These are phyloP conservation scores for Cyprinodon tularosa DNA, from an alignment of 2,113 vertebrate genomes.

Conservation along the genomic window DNA sequence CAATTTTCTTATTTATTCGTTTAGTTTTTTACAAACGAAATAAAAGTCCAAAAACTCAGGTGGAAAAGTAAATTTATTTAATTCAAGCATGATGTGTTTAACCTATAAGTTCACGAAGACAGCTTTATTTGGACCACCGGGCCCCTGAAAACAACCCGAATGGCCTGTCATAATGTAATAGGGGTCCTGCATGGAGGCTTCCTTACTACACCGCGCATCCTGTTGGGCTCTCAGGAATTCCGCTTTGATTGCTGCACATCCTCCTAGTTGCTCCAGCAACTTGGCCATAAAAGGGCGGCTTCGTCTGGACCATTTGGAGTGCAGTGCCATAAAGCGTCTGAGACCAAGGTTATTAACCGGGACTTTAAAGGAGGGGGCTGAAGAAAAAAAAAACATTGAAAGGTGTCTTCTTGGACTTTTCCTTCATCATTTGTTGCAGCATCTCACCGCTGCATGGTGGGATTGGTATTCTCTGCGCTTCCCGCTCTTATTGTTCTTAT, in stretches of 20 bases:
- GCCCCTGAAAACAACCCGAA: slow-evolving; percentile 65
- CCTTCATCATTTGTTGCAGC: slow-evolving; percentile 75
- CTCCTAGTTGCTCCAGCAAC: slow-evolving; percentile 92
- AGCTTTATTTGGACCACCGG: slow-evolving; percentile 39
- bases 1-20: too few relatives aligned
- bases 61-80: neutral
- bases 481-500: neutral
- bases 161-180: slow-evolving; percentile 74
- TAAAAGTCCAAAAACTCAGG: neutral
- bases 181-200: slow-evolving; percentile 70
- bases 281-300: slow-evolving; percentile 90
- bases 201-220: slow-evolving; percentile 84
- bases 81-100: slow-evolving; percentile 13
- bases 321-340: slow-evolving; percentile 88
- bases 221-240: slow-evolving; percentile 89
- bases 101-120: slow-evolving; percentile 3
- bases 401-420: slow-evolving; percentile 72
- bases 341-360: slow-evolving; percentile 87
- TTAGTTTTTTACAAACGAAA: too few relatives aligned
- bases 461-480: slow-evolving; percentile 13
- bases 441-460: slow-evolving; percentile 45
- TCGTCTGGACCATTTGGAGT: slow-evolving; percentile 87
- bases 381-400: slow-evolving; percentile 75
- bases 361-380: slow-evolving; percentile 66
- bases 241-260: slow-evolving; percentile 91